A percentile compares a stretch with the other conserved stretches of the same genome.
These are phyloP conservation scores for Tupaia chinensis DNA, from an alignment of 2,113 vertebrate genomes.

Conservation along the genomic window DNA sequence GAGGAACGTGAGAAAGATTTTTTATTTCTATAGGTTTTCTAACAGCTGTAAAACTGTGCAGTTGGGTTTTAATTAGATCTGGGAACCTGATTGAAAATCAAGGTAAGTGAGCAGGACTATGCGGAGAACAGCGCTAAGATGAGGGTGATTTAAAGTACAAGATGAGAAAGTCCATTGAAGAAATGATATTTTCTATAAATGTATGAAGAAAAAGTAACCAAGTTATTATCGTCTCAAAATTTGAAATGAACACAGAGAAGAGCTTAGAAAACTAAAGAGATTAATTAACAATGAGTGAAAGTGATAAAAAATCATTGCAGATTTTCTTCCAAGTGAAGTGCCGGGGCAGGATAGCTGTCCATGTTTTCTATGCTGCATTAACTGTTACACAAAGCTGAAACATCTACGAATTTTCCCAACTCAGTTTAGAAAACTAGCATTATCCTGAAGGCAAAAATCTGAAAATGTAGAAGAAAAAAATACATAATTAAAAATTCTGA, in stretches of 20 bases:
- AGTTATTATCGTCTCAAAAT: not conserved
- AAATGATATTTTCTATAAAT: not conserved
- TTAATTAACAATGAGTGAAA: not conserved
- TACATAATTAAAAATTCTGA: no score
- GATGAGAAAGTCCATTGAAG: not conserved
- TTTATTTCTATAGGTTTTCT: not conserved
- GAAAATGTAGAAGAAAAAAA: no score
- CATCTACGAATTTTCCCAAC: no score
- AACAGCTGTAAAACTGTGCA: not conserved
- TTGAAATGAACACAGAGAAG: not conserved
- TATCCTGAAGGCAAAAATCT: no score
- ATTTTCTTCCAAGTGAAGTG: not conserved
- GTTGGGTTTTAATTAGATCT: not conserved
- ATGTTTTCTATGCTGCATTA: no score
- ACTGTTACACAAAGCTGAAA: no score
- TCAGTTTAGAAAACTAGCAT: no score
- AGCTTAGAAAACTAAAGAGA: not conserved
- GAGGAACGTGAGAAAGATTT: not conserved
- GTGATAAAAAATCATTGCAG: not conserved
- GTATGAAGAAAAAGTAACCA: not conserved
- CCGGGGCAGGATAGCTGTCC: no score
- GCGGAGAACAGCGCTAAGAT: not conserved
- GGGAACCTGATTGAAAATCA: not conserved
- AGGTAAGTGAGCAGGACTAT: not conserved
- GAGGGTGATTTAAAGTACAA: not conserved